Conservation (phyloP, 2,888 invertebrate genomes). For the Linyphia triangularis region DNA sequence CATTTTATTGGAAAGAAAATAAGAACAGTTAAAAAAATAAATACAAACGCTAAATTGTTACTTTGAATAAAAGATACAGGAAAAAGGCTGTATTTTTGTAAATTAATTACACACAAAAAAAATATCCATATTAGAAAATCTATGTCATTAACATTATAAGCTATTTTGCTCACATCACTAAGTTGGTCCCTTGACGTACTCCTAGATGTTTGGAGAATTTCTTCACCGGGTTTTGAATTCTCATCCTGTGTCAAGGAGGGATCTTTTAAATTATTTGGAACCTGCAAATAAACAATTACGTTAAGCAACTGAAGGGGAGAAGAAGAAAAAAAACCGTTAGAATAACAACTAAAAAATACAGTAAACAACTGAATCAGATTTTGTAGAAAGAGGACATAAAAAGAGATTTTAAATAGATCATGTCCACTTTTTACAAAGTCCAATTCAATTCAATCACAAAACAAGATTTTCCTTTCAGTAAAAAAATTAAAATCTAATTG, state of each 20-base stretch:
- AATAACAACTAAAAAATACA: too few species aligned
- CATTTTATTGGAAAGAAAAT: neutral
- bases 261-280: slow-evolving; percentile 57
- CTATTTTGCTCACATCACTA: slow-evolving; percentile 69
- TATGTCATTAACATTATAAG: too few species aligned
- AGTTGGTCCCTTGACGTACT: slow-evolving; percentile 72
- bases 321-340: neutral
- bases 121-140: too few species aligned
- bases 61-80: neutral
- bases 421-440: too few species aligned
- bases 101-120: neutral
- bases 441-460: too few species aligned
- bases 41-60: neutral
- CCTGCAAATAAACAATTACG: slow-evolving; percentile 18
- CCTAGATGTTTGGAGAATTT: slow-evolving; percentile 65
- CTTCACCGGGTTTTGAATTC: slow-evolving; percentile 73
- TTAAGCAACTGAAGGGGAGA: too few species aligned
- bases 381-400: too few species aligned
- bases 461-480: too few species aligned
- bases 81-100: too few species aligned
- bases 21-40: neutral
- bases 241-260: slow-evolving; percentile 58
- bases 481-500: too few species aligned
- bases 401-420: too few species aligned
- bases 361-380: too few species aligned